Conservation (phyloP, 1,140 invertebrate genomes). For the Drosophila pachea region DNA sequence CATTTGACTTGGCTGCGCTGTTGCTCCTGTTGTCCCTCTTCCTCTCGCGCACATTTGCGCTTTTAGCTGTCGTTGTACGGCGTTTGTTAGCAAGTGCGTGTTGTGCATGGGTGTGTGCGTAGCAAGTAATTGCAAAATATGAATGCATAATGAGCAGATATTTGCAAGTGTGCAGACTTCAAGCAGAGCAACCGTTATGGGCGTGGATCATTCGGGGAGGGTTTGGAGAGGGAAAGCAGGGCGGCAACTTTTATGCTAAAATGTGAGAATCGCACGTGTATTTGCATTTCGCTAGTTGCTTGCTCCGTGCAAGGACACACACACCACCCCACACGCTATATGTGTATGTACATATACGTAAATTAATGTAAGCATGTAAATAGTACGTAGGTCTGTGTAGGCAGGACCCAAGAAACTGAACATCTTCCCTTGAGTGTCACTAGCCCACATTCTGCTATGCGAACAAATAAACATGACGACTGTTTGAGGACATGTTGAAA, state of each 20-base stretch:
- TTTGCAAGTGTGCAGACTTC: slow-evolving; percentile 70
- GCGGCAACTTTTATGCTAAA: slow-evolving; percentile 71
- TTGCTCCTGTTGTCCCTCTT: slow-evolving; percentile 36
- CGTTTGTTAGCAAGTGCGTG: slow-evolving; percentile 1
- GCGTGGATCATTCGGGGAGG: neutral
- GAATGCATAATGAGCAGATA: slow-evolving; percentile 76
- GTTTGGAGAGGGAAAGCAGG: neutral
- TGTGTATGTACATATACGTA: neutral
- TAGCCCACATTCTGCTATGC: slow-evolving; percentile 35
- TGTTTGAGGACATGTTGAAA: slow-evolving; percentile 37
- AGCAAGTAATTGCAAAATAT: slow-evolving; percentile 74
- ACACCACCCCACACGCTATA: neutral
- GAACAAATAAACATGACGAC: slow-evolving; percentile 19
- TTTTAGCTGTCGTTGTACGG: slow-evolving; percentile 48
- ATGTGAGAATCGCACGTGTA: slow-evolving; percentile 66
- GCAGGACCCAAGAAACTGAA: slow-evolving; percentile 11
- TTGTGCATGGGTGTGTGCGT: slow-evolving; percentile 39
- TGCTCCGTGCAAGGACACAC: slow-evolving; percentile 59
- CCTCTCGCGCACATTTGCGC: slow-evolving; percentile 43
- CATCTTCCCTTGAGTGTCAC: slow-evolving; percentile 18
- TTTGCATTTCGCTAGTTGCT: slow-evolving; percentile 63
- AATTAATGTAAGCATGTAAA: neutral
- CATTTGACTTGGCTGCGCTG: slow-evolving; percentile 20
- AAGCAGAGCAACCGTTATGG: slow-evolving; percentile 22
- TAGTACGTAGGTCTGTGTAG: neutral